phyloP scores from a whole-genome alignment of 2,888 invertebrate genomes.

The Diaperis boleti region DNA sequence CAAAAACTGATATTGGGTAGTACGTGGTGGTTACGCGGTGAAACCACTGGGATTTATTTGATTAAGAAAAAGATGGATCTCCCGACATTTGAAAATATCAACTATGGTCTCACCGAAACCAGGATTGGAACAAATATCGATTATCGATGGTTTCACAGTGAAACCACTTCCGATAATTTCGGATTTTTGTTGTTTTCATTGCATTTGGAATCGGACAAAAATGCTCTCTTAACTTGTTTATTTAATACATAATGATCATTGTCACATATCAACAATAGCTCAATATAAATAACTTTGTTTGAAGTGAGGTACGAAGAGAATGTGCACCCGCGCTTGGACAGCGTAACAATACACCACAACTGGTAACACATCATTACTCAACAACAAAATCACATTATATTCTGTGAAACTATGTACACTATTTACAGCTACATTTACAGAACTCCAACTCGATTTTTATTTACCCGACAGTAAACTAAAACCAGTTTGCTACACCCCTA shows the following conservation, averaged over 20 bases:
- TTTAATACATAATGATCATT: slow-evolving; percentile 22
- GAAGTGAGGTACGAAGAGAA: slow-evolving; percentile 41
- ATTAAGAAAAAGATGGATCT: too few species aligned
- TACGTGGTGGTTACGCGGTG: too few species aligned
- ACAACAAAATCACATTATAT: slow-evolving; percentile 43
- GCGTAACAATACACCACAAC: slow-evolving; percentile 44
- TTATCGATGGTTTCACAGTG: too few species aligned
- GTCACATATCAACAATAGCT: slow-evolving; percentile 22
- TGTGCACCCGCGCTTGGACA: slow-evolving; percentile 40
- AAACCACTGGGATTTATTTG: too few species aligned
- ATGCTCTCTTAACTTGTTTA: slow-evolving; percentile 15
- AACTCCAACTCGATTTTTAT: slow-evolving; percentile 24
- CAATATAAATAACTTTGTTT: slow-evolving; percentile 34
- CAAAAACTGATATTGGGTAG: too few species aligned
- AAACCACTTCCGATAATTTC: too few species aligned
- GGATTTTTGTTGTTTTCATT: too few species aligned
- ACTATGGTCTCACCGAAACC: too few species aligned
- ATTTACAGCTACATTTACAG: slow-evolving; percentile 34
- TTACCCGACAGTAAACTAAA: slow-evolving; percentile 35
- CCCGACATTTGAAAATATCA: too few species aligned
- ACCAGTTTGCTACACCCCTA: slow-evolving; percentile 46
- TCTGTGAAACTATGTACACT: slow-evolving; percentile 39
- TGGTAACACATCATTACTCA: slow-evolving; percentile 43
- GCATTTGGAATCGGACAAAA: too few species aligned
- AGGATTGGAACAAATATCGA: too few species aligned